Conservation (phyloP, 2,113 vertebrate genomes). For the Todiramphus saurophagus region DNA sequence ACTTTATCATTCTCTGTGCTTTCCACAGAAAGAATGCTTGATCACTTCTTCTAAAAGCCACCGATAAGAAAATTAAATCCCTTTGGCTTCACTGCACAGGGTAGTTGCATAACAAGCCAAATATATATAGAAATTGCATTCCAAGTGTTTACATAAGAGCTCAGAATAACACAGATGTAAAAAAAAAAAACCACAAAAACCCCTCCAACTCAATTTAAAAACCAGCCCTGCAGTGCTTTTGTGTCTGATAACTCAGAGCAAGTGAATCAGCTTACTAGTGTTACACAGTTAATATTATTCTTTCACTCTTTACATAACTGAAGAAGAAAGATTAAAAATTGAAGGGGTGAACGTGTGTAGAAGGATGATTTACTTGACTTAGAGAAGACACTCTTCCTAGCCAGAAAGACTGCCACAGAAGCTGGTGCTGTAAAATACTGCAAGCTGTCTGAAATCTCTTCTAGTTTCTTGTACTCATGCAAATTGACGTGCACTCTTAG, state of each 20-base stretch:
- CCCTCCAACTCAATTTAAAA: background rate
- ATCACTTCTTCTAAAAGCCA: conserved; percentile 23
- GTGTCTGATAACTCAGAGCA: background rate
- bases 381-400: background rate
- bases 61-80: conserved; percentile 28
- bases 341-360: background rate
- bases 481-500: fast-evolving
- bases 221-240: background rate
- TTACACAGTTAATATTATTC: background rate
- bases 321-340: background rate
- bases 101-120: conserved; percentile 25
- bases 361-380: background rate
- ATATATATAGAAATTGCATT: conserved; percentile 49
- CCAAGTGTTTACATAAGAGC: conserved; percentile 58
- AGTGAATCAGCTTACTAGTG: background rate
- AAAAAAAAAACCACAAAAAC: background rate
- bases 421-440: background rate
- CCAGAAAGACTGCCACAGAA: background rate
- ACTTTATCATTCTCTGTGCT: background rate
- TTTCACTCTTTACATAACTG: conserved; percentile 17
- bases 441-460: background rate
- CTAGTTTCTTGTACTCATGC: no score
- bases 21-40: background rate
- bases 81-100: conserved; percentile 3
- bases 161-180: conserved; percentile 34